phyloP scores from a whole-genome alignment of 2,113 vertebrate genomes.

The Bagarius yarrelli region DNA sequence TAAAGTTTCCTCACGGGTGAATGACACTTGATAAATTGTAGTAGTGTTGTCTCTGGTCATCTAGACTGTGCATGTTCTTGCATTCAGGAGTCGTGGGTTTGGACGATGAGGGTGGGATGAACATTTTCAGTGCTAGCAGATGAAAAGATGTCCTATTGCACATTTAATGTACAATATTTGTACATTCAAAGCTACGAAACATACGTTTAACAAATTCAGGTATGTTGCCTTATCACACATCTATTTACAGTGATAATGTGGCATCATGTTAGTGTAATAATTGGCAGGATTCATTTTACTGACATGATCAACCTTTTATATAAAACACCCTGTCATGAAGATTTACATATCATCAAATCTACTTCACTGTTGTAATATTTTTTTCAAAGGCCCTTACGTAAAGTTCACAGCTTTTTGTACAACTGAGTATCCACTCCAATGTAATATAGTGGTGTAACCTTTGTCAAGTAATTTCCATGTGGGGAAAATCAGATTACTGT shows the following conservation, averaged over 20 bases:
- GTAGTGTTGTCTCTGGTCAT: too few species aligned
- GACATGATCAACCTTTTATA: neutral
- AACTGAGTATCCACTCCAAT: neutral
- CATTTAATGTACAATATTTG: neutral
- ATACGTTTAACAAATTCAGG: neutral
- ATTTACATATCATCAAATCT: constrained; percentile 3
- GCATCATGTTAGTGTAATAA: neutral
- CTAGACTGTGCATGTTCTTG: too few species aligned
- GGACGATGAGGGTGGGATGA: too few species aligned
- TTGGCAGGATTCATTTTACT: neutral
- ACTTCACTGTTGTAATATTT: neutral
- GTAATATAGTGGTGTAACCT: neutral
- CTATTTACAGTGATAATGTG: neutral
- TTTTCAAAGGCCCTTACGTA: neutral
- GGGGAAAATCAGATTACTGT: neutral
- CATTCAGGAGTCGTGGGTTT: too few species aligned
- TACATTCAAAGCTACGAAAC: neutral
- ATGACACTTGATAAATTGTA: too few species aligned
- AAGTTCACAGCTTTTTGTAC: neutral
- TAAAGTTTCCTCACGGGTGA: too few species aligned
- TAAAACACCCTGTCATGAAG: neutral
- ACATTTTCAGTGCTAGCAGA: too few species aligned
- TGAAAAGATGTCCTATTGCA: neutral
- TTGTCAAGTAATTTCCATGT: neutral
- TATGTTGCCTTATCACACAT: neutral